Percentiles rank a stretch among this genome's conserved stretches.
Evolutionary conservation across 1,140 invertebrate genomes (phyloP).

Genomic region (Drosophila gunungcola): DNA sequence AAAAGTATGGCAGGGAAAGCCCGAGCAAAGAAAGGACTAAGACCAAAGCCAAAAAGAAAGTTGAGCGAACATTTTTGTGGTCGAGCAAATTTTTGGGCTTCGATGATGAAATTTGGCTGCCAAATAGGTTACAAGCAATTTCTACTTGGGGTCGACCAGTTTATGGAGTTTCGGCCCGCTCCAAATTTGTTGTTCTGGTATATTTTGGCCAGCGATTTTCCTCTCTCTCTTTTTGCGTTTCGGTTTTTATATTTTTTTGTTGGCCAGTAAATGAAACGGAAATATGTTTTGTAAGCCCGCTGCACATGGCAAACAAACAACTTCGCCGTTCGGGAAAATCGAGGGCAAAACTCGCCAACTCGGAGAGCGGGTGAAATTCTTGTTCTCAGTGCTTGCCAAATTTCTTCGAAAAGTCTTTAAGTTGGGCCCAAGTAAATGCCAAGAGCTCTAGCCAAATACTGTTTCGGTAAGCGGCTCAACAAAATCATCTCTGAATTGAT

Average conservation of each 20-base stretch:
- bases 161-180: constrained; percentile 63
- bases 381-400: constrained; percentile 20
- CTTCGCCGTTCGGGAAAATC: constrained; percentile 4
- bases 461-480: constrained; percentile 37
- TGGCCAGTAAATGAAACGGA: constrained; percentile 82
- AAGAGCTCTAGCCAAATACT: constrained; percentile 25
- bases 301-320: constrained; percentile 59
- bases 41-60: constrained; percentile 72
- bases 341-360: constrained; percentile 27
- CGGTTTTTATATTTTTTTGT: constrained; percentile 34
- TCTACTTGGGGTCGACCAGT: constrained; percentile 76
- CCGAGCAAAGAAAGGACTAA: constrained; percentile 29
- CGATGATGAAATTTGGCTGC: constrained; percentile 81
- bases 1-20: not conserved
- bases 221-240: constrained; percentile 23
- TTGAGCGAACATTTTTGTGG: constrained; percentile 79
- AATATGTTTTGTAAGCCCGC: constrained; percentile 77
- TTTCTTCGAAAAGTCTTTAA: constrained; percentile 45
- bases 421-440: constrained; percentile 25
- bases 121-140: constrained; percentile 82
- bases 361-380: constrained; percentile 19
- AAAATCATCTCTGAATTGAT: constrained; percentile 36
- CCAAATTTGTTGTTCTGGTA: constrained; percentile 48
- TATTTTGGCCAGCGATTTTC: constrained; percentile 72
- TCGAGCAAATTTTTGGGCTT: constrained; percentile 81